A percentile compares a stretch with the other conserved stretches of the same genome.
Conservation (phyloP, 2,113 vertebrate genomes). For the Porphyrio hochstetteri region DNA sequence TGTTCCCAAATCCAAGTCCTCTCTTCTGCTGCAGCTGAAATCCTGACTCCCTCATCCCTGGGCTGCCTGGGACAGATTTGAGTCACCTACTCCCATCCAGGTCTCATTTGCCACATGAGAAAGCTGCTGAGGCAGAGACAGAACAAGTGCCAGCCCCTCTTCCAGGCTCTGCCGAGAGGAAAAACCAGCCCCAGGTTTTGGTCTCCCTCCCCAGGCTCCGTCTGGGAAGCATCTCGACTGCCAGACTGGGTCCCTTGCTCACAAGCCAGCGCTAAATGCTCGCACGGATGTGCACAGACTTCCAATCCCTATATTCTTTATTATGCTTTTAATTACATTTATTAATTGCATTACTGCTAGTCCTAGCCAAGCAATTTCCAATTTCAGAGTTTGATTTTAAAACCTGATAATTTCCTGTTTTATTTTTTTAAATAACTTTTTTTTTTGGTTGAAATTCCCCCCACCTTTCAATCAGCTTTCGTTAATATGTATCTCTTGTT, state of each 20-base stretch:
- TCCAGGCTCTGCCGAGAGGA: not conserved
- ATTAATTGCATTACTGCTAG: conserved; percentile 52
- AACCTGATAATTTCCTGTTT: conserved; percentile 41
- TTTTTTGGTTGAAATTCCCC: not conserved
- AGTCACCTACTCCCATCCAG: not conserved
- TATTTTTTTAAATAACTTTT: no score
- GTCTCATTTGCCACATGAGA: not conserved
- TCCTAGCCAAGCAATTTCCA: conserved; percentile 43
- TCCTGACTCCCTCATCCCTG: not conserved
- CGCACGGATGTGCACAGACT: not conserved
- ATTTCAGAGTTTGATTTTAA: conserved; percentile 58
- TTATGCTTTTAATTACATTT: conserved; percentile 52
- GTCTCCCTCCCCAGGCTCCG: not conserved
- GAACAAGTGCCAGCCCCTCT: not conserved
- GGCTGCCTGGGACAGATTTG: not conserved
- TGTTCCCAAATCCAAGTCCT: not conserved
- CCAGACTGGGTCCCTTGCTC: not conserved
- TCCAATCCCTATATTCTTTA: not conserved
- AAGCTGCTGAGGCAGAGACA: not conserved
- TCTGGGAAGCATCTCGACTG: fast-evolving
- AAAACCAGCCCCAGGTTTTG: not conserved
- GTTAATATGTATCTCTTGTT: conserved; percentile 62
- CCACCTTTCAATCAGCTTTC: conserved; percentile 43
- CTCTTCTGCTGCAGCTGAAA: not conserved
- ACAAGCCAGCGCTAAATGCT: fast-evolving